Conservation (phyloP, 2,113 vertebrate genomes). For the Spea multiplicata region DNA sequence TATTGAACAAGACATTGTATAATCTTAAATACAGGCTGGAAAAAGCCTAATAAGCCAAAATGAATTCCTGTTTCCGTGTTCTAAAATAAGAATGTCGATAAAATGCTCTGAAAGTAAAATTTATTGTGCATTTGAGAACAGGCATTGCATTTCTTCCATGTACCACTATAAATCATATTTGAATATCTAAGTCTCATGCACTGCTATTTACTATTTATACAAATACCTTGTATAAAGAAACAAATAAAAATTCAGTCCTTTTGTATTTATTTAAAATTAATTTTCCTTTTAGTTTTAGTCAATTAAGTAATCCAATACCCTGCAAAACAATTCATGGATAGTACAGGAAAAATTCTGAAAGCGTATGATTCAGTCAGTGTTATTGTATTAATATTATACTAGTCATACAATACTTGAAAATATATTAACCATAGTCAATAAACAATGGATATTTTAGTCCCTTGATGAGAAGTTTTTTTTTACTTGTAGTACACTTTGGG, state of each 20-base stretch:
- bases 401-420: neutral
- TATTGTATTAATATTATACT: neutral
- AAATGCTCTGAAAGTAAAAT: conserved; percentile 5
- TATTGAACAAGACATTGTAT: conserved; percentile 39
- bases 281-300: neutral
- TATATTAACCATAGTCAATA: no score
- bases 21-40: conserved; percentile 23
- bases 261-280: neutral
- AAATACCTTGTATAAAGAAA: neutral
- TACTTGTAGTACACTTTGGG: no score
- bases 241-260: neutral
- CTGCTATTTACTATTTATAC: neutral
- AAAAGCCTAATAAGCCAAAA: conserved; percentile 42
- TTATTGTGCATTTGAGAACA: neutral
- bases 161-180: no score
- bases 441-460: no score
- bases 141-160: neutral
- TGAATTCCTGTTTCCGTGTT: conserved; percentile 23
- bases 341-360: neutral
- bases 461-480: no score
- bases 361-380: neutral
- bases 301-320: neutral
- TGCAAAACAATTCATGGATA: neutral
- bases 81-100: conserved; percentile 40
- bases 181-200: no score